Base-by-base conservation (phyloP, 2,888 invertebrate species). In the Mesoligia furuncula region DNA sequence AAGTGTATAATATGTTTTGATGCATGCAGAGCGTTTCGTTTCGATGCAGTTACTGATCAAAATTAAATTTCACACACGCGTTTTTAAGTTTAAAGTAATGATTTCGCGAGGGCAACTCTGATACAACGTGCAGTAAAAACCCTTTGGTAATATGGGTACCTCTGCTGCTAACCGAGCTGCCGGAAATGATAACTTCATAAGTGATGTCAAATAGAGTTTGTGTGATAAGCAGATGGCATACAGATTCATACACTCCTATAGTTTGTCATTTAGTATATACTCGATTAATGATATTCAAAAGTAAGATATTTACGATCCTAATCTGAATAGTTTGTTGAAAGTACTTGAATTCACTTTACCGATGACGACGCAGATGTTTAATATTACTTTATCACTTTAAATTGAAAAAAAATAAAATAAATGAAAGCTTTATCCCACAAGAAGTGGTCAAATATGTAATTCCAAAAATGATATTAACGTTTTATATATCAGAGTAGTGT, bases 381-480 rank as follows among this genome's bases (percentile, higher is more conserved):
- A 24, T 39, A 36, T 75, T 61, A 59, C 24, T 62, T 15, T 15
- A 61, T 45, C 42, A 54, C n/a, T 54, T 73, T 20, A 65, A 64
- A 83, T 72, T 69, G 5, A 62, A 81, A 45, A 62, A 81, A 45
- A 62, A 81, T 42, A 72, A 31, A 68, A 59, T 65, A 64, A 70
- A 80, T 67, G 54, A 67, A 64, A 80, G 84, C 78, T 84, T 80
- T 84, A 78, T 77, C 45, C 76, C 76, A 80, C 79, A 65, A 75
- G 36, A 73, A 15, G 83, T 86, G 83, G 76, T 79, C 71, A 79
- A 81, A 78, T 72, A 64, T 86, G 68, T 68, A 51, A 77, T 86
- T 84, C 86, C 88, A 85, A 86, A 87, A 87, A 83, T 81, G 77
- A 87, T 83, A 87, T 80, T 83, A 83, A 78, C 79, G 68, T 77